Conservation (phyloP, 2,888 invertebrate genomes). For the Aspidiotus rigidus region DNA sequence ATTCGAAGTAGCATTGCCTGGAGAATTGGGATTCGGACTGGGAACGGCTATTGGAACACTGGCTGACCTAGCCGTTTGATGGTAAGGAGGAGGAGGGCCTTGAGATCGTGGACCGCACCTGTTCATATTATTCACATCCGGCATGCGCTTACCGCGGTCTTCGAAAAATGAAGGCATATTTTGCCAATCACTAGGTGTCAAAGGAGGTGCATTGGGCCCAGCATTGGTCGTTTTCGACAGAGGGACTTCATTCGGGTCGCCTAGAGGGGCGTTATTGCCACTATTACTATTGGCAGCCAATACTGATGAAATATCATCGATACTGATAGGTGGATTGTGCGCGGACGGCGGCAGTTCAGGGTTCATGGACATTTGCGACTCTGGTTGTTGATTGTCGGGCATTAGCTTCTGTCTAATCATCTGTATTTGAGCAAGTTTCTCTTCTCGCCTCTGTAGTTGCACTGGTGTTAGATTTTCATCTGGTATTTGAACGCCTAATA, state of each 20-base stretch:
- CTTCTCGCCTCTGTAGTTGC: constrained; percentile 86
- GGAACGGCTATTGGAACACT: constrained; percentile 65
- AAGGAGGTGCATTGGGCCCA: neutral
- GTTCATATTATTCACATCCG: constrained; percentile 19
- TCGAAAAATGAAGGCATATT: constrained; percentile 33
- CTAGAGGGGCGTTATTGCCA: constrained; percentile 8
- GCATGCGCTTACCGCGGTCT: constrained; percentile 30
- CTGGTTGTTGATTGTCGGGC: constrained; percentile 56
- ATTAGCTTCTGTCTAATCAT: constrained; percentile 90
- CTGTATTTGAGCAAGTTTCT: constrained; percentile 77
- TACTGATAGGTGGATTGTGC: constrained; percentile 25
- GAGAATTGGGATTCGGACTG: constrained; percentile 61
- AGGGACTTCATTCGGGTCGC: constrained; percentile 14
- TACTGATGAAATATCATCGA: constrained; percentile 27
- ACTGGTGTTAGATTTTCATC: constrained; percentile 94
- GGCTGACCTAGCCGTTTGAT: constrained; percentile 63
- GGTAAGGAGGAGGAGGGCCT: constrained; percentile 70
- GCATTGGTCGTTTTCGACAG: neutral
- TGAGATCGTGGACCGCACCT: constrained; percentile 43
- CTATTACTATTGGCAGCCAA: constrained; percentile 15
- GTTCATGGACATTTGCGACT: constrained; percentile 14
- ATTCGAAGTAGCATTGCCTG: constrained; percentile 61
- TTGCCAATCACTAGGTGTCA: constrained; percentile 39
- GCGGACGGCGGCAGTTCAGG: constrained; percentile 28
- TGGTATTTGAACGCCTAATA: constrained; percentile 72